Conservation (phyloP, 2,797 vertebrate genomes). For the Characodon lateralis region DNA sequence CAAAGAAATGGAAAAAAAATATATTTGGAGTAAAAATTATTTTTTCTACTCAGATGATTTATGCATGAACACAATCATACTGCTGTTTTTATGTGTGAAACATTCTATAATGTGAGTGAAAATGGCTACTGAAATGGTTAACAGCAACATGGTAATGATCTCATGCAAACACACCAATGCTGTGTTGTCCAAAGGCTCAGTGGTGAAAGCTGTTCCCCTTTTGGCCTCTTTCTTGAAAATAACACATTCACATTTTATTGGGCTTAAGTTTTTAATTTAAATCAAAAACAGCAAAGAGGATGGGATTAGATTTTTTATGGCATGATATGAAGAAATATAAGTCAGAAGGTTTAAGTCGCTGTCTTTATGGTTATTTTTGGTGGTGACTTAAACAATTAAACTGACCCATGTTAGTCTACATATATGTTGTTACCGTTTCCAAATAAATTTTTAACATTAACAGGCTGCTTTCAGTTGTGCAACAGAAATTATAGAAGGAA, state of each 20-base stretch:
- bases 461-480: conserved; percentile 41
- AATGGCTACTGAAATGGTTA: conserved; percentile 25
- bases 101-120: conserved; percentile 17
- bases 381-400: conserved; percentile 28
- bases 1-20: conserved; percentile 3
- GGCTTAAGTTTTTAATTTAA: conserved; percentile 49
- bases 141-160: conserved; percentile 36
- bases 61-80: conserved; percentile 17
- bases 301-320: conserved; percentile 52
- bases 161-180: conserved; percentile 54
- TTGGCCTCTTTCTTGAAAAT: conserved; percentile 45
- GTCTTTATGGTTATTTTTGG: conserved; percentile 45
- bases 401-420: conserved; percentile 28
- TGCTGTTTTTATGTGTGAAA: conserved; percentile 30
- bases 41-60: conserved; percentile 29
- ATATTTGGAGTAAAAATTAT: conserved; percentile 4
- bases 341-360: conserved; percentile 14
- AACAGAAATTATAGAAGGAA: conserved; percentile 35
- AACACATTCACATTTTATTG: conserved; percentile 55
- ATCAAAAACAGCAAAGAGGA: conserved; percentile 22
- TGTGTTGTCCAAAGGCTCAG: conserved; percentile 34
- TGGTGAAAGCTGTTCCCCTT: conserved; percentile 29
- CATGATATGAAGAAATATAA: conserved; percentile 20
- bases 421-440: conserved; percentile 24
- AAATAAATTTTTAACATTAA: conserved; percentile 51